Percentiles rank a stretch among this genome's conserved stretches.
phyloP scores from a whole-genome alignment of 1,140 invertebrate genomes.

The Hylyphantes graminicola region DNA sequence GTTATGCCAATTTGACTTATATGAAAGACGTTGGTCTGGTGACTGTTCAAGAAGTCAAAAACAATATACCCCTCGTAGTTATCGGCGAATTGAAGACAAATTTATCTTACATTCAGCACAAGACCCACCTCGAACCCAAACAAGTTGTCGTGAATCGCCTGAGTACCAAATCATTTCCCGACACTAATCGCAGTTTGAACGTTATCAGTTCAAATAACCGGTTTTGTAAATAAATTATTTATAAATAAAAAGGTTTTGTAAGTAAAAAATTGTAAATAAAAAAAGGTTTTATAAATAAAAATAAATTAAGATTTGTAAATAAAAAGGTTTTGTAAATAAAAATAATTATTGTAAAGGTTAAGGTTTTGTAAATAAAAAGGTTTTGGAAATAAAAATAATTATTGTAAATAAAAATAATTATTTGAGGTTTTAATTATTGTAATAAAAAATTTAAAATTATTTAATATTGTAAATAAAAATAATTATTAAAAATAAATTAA shows the following conservation, averaged over 20 bases:
- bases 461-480: too few relatives aligned
- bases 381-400: too few relatives aligned
- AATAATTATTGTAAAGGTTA: too few relatives aligned
- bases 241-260: background rate
- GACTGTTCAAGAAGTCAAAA: background rate
- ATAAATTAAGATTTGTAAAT: background rate
- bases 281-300: background rate
- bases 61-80: background rate
- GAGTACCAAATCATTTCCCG: background rate
- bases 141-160: background rate
- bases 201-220: background rate
- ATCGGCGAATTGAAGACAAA: background rate
- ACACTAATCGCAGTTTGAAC: background rate
- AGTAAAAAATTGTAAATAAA: background rate
- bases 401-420: too few relatives aligned
- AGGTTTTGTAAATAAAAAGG: too few relatives aligned
- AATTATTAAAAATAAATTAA: too few relatives aligned
- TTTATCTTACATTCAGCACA: background rate
- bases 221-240: background rate
- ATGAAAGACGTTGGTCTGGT: background rate
- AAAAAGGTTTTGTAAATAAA: too few relatives aligned
- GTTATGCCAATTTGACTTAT: background rate
- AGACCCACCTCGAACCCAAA: background rate
- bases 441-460: too few relatives aligned
- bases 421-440: too few relatives aligned